These are phyloP conservation scores for Trachops cirrhosus DNA, from an alignment of 2,797 vertebrate species.

Conservation along the genomic window DNA sequence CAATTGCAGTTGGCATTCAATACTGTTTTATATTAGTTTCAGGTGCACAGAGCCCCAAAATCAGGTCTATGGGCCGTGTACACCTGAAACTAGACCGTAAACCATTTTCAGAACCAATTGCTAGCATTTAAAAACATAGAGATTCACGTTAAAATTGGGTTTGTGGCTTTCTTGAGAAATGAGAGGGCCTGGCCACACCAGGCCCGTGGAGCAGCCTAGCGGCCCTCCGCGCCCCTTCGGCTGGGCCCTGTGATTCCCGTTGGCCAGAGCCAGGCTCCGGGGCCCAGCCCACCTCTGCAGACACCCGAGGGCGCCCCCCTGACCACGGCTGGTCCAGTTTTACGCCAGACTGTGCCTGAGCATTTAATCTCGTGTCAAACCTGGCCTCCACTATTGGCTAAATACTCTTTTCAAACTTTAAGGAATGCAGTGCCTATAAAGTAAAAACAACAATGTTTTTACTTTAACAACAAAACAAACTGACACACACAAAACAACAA, in stretches of 20 bases:
- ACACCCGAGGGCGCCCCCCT: too few relatives aligned
- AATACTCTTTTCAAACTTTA: not conserved
- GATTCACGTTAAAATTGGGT: not conserved
- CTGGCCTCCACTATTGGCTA: not conserved
- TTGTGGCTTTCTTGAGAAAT: not conserved
- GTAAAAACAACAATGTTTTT: not conserved
- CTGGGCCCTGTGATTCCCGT: not conserved
- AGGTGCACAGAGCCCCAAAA: not conserved
- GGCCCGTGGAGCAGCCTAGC: accelerated
- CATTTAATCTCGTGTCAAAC: not conserved
- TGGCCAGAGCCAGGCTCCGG: not conserved
- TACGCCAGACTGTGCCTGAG: not conserved
- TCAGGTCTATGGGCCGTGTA: too few relatives aligned
- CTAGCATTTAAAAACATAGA: not conserved
- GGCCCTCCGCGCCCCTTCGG: not conserved
- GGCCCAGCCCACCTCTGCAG: not conserved
- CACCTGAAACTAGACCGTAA: too few relatives aligned
- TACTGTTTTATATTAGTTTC: not conserved
- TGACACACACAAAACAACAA: too few relatives aligned
- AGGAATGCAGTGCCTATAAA: not conserved
- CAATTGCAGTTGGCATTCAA: not conserved
- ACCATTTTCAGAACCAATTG: not conserved
- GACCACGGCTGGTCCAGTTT: not conserved
- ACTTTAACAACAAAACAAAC: too few relatives aligned
- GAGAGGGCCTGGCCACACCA: not conserved